Evolutionary conservation across 2,113 vertebrate genomes (phyloP).

Genomic region (Thamnophis sirtalis): DNA sequence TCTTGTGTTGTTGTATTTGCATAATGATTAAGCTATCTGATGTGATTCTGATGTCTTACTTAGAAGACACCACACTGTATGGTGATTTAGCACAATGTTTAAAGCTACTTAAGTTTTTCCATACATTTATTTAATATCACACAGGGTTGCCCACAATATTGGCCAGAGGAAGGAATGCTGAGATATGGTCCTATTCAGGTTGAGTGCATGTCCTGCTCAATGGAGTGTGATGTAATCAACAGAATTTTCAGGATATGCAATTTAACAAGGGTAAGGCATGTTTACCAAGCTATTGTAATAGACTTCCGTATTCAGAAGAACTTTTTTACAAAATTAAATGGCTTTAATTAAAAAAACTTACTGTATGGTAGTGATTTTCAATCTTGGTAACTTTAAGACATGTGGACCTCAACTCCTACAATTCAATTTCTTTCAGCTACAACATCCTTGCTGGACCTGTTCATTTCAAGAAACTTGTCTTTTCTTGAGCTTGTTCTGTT

Average conservation of each 20-base stretch:
- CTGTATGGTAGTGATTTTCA: background rate
- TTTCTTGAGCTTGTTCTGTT: background rate
- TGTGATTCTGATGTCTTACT: background rate
- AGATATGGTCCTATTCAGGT: conserved; percentile 96
- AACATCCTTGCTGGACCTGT: background rate
- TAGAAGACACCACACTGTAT: background rate
- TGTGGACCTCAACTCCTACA: background rate
- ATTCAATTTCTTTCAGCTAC: background rate
- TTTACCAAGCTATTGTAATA: background rate
- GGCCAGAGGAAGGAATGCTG: conserved; percentile 94
- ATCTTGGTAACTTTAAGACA: background rate
- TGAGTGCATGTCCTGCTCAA: conserved; percentile 95
- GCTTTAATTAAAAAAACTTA: background rate
- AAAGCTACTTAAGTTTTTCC: conserved; percentile 5
- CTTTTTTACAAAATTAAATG: background rate
- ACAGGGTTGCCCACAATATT: conserved; percentile 97
- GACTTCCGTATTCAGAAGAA: background rate
- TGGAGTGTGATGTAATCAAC: conserved; percentile 97
- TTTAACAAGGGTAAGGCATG: conserved; percentile 86
- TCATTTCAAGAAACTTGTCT: background rate
- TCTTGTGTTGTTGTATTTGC: background rate
- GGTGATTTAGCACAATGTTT: background rate
- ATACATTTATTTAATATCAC: conserved; percentile 17
- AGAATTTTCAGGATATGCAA: conserved; percentile 98
- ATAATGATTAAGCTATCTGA: background rate